phyloP scores from a whole-genome alignment of 2,888 invertebrate species.

The Troglohyphantes excavatus region DNA sequence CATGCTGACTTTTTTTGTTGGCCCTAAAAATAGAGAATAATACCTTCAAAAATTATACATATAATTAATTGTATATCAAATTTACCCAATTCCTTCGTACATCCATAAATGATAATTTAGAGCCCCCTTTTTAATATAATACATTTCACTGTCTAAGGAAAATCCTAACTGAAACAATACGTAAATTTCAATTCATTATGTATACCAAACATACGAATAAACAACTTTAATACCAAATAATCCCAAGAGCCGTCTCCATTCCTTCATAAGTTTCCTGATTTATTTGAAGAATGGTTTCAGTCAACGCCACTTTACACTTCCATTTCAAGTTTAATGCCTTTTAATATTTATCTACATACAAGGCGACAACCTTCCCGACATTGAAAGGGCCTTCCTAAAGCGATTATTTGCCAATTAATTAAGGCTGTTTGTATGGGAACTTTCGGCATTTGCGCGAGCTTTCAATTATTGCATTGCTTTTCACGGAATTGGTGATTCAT shows the following conservation, averaged over 20 bases:
- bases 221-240: neutral
- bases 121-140: too few relatives aligned
- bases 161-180: neutral
- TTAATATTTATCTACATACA: neutral
- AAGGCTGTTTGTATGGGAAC: conserved; percentile 25
- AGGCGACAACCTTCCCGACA: neutral
- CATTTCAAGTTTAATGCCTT: neutral
- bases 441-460: conserved; percentile 11
- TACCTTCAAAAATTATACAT: too few relatives aligned
- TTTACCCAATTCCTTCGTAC: too few relatives aligned
- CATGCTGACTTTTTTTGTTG: too few relatives aligned
- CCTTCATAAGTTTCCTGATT: neutral
- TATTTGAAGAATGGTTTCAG: neutral
- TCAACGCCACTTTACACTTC: neutral
- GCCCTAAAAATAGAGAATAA: too few relatives aligned
- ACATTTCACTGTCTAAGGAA: too few relatives aligned
- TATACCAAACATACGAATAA: neutral
- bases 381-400: conserved; percentile 19
- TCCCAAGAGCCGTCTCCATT: neutral
- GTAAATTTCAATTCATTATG: neutral
- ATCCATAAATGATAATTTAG: too few relatives aligned
- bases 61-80: too few relatives aligned
- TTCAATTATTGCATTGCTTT: conserved; percentile 59
- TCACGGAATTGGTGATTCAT: conserved; percentile 40
- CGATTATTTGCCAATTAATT: conserved; percentile 68